These are phyloP conservation scores for Drosophila yakuba DNA, from an alignment of 1,140 invertebrate genomes.

Conservation along the genomic window DNA sequence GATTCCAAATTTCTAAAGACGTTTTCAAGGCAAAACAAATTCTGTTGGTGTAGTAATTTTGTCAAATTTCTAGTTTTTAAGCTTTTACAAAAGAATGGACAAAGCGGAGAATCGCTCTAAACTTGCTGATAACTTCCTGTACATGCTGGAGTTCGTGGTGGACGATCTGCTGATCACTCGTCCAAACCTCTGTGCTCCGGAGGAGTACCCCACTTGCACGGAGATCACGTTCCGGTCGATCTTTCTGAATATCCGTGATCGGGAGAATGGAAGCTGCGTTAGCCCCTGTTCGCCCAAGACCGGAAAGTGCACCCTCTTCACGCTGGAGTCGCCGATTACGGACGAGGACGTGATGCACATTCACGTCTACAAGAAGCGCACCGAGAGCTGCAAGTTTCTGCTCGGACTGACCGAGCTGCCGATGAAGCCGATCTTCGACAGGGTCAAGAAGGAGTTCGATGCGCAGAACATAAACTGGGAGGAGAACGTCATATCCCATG, in stretches of 20 bases:
- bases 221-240: conserved; percentile 75
- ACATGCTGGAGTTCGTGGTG: conserved; percentile 79
- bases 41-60: not conserved
- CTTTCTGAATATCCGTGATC: conserved; percentile 62
- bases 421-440: conserved; percentile 69
- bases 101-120: not conserved
- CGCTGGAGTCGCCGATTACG: conserved; percentile 63
- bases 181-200: conserved; percentile 75
- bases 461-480: conserved; percentile 64
- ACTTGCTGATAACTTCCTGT: conserved; percentile 46
- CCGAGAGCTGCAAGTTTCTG: conserved; percentile 71
- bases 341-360: conserved; percentile 66
- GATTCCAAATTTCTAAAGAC: not conserved
- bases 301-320: conserved; percentile 75
- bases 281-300: conserved; percentile 50
- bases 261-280: conserved; percentile 68
- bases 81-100: conserved; percentile 2
- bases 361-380: conserved; percentile 75
- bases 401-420: conserved; percentile 67
- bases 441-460: conserved; percentile 68
- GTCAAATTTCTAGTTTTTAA: not conserved
- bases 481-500: conserved; percentile 27
- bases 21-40: not conserved
- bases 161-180: conserved; percentile 73
- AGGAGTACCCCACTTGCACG: conserved; percentile 77